Base-by-base conservation (phyloP, 2,888 invertebrate genomes). In the Plagiodera versicolora region DNA sequence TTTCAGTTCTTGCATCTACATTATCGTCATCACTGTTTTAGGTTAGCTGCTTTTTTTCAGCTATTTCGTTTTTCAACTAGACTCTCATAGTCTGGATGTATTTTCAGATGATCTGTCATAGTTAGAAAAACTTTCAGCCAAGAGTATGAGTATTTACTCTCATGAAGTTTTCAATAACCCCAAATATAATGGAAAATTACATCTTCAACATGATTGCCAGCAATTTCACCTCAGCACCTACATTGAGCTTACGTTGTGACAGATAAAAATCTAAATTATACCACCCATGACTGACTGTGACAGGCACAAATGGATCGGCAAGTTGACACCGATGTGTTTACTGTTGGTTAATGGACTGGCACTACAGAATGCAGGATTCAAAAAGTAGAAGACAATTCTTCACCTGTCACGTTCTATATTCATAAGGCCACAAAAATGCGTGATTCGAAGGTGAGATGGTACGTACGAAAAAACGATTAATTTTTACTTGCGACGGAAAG, bases 211-310 rank as follows among this genome's bases (percentile, higher is more conserved):
- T 74, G 74, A 72, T 72, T 74, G 61, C 67, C 63, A 60, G 65
- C 66, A 65, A 58, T 62, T 61, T 63, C 61, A 61, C 58, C 66
- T 60, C 54, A 60, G 56, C 51, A 47, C 58, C 46, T 64, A 64
- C 66, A 70, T 67, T 65, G 55, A 56, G 54, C 65, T 63, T 65
- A 65, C 63, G 61, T 69, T 65, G 63, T 62, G 70, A 62, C 61
- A 69, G 71, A 73, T 71, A 71, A 71, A 72, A 73, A 71, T 71
- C 70, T 67, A 70, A 71, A 69, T 72, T 70, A 72, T 72, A 69
- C 66, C 64, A 67, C 63, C 67, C 65, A 58, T 62, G 59, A 58
- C 60, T 39, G 56, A 20, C 56, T 51, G 59, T 56, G 58, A 54
- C 61, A 65, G 61, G 63, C 58, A 56, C 47, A 61, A 61, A 65